Evolutionary conservation across 1,140 invertebrate genomes (phyloP).

Genomic region (Ectropis grisescens): DNA sequence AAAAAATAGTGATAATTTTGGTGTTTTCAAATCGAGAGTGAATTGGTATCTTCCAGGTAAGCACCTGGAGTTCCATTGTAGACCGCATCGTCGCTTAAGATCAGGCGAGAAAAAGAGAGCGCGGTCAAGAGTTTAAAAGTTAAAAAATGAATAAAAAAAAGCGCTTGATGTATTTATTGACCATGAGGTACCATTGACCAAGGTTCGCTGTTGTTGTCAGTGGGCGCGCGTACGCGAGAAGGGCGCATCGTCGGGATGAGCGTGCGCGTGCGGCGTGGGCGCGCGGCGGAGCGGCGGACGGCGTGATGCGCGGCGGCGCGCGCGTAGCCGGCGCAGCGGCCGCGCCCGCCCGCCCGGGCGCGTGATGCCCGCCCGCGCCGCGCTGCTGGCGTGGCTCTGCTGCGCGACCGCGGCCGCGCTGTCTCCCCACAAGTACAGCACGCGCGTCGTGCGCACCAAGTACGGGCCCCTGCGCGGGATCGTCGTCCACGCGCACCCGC

Average conservation of each 20-base stretch:
- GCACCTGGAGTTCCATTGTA: too few species aligned
- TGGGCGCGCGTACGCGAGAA: conserved; percentile 40
- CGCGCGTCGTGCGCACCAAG: conserved; percentile 86
- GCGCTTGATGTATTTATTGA: too few species aligned
- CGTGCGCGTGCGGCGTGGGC: conserved; percentile 16
- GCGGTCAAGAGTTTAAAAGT: too few species aligned
- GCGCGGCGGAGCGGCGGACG: conserved; percentile 16
- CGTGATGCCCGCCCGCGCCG: conserved; percentile 54
- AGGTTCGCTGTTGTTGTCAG: conserved; percentile 21
- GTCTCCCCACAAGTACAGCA: conserved; percentile 79
- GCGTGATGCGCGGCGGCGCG: conserved; percentile 30
- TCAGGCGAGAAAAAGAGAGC: too few species aligned
- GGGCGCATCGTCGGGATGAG: conserved; percentile 36
- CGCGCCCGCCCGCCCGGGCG: conserved; percentile 35
- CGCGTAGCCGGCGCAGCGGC: conserved; percentile 36
- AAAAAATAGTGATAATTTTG: too few species aligned
- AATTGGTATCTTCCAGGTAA: too few species aligned
- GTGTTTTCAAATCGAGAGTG: too few species aligned
- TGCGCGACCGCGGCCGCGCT: conserved; percentile 65
- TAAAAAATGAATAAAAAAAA: too few species aligned
- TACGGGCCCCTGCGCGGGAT: conserved; percentile 89
- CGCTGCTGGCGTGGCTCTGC: conserved; percentile 61
- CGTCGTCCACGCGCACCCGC: conserved; percentile 80
- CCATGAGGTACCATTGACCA: too few species aligned
- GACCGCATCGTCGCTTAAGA: too few species aligned